Evolutionary conservation across 2,113 vertebrate genomes (phyloP).

Genomic region (Tiliqua scincoides): DNA sequence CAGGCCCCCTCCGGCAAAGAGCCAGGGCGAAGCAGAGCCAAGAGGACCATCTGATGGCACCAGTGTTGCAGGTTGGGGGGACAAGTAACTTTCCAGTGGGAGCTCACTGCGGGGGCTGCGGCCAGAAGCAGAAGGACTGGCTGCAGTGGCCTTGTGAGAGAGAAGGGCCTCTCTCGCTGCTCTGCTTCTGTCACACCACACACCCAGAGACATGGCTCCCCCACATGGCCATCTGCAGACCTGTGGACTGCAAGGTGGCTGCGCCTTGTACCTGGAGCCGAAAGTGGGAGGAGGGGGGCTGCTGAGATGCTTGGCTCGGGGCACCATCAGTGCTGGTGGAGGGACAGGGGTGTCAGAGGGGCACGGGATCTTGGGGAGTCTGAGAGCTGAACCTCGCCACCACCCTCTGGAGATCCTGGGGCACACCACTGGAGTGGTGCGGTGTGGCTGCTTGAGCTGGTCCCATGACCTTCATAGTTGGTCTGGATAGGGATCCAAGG

Average conservation of each 20-base stretch:
- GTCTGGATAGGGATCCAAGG: background rate
- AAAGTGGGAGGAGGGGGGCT: background rate
- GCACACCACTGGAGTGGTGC: background rate
- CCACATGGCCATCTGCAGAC: too few relatives aligned
- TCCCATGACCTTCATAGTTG: background rate
- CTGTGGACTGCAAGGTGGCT: too few relatives aligned
- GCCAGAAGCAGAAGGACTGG: background rate
- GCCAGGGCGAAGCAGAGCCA: background rate
- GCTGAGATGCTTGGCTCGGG: background rate
- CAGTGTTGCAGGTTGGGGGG: slow-evolving; percentile 5
- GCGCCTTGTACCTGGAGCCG: too few relatives aligned
- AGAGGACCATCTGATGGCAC: background rate
- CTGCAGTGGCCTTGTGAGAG: too few relatives aligned
- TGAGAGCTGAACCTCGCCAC: too few relatives aligned
- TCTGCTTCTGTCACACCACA: too few relatives aligned
- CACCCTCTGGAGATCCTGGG: too few relatives aligned
- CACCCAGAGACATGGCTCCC: too few relatives aligned
- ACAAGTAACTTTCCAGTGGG: fast-evolving
- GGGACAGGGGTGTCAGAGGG: too few relatives aligned
- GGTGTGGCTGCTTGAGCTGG: background rate
- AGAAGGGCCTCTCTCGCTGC: too few relatives aligned
- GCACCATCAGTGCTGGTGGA: too few relatives aligned
- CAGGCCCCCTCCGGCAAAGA: slow-evolving; percentile 13
- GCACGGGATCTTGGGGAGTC: too few relatives aligned
- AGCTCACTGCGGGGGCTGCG: fast-evolving